A percentile compares a stretch with the other conserved stretches of the same genome.
These are phyloP conservation scores for Podarcis siculus DNA, from an alignment of 2,797 vertebrate species.

Conservation along the genomic window DNA sequence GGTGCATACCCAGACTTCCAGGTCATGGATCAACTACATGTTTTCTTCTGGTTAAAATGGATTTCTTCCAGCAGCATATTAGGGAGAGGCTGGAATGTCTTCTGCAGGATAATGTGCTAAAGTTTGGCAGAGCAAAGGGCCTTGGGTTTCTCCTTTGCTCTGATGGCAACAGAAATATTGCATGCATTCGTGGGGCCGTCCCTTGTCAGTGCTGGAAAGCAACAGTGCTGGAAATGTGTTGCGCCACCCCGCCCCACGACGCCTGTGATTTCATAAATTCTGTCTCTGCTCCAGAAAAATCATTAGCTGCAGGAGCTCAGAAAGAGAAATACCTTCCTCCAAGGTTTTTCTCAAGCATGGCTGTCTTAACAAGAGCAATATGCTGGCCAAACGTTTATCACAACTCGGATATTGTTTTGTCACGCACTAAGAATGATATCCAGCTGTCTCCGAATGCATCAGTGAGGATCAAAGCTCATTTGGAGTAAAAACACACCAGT, in stretches of 20 bases:
- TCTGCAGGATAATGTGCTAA: background rate
- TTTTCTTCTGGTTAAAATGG: background rate
- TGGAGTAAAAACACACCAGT: too few species aligned
- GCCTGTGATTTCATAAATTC: background rate
- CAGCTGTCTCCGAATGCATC: too few species aligned
- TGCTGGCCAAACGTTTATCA: background rate
- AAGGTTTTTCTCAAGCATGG: background rate
- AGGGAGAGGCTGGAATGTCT: background rate
- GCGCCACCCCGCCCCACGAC: too few species aligned
- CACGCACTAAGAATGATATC: too few species aligned
- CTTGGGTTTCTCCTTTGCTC: rapidly evolving
- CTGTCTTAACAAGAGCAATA: background rate
- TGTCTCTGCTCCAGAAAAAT: background rate
- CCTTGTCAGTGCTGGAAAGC: background rate
- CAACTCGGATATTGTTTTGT: too few species aligned
- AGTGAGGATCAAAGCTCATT: too few species aligned
- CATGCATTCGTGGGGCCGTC: too few species aligned
- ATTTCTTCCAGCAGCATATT: background rate
- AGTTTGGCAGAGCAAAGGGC: background rate
- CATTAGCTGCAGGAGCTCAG: background rate
- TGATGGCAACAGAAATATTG: rapidly evolving
- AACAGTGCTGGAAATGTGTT: background rate
- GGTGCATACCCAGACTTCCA: background rate
- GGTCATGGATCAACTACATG: background rate
- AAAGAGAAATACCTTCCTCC: background rate